Base-by-base conservation (phyloP, 2,113 vertebrate species). In the Shinisaurus crocodilurus region DNA sequence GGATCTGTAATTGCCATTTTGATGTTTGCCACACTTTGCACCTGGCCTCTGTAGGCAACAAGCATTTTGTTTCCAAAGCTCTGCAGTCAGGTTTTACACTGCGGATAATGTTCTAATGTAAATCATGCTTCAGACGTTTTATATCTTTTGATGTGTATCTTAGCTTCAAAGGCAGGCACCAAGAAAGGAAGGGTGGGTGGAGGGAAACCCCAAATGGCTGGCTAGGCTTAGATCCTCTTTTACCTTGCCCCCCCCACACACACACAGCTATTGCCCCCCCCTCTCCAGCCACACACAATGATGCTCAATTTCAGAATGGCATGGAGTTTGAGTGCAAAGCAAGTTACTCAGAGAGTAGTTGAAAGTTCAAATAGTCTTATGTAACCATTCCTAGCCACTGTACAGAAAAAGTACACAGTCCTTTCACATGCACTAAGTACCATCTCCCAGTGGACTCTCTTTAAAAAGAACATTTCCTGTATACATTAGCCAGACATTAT, bases 21-120 rank as follows among this genome's bases (percentile, higher is more conserved):
- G 0, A 37, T 12, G 27, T 12, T 2, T 77, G 57, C 65, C 16
- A 1, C 90, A 48, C 25, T 43, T 57, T 3, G 10, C 65, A 63
- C 37, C 13, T 37, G 70, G 40, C 18, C 70, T 85, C 50, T 45
- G 1, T 3, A 6, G 13, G 48, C 65, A 86, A 0, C 0, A 88
- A 88, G 72, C 32, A 5, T 34, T 88, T 34, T 12, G 0, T 48
- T 88, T 81, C 27, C 81, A 85, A 6, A 74, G 0, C 45, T 85
- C 2, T 70, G 1, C 10, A 20, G n/a, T 40, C 63, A 12, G 91
- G 83, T 40, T 74, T 90, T 40, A 76, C 3, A 5, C 54, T 16
- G 67, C 4, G 0, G 1, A 34, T 50, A 74, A 88, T 34, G 8
- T 7, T 7, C 34, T 13, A 45, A 81, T 0, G 1, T 20, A 86